These are phyloP conservation scores for Scolopax bukidnonensis DNA, from an alignment of 2,797 vertebrate species.

Conservation along the genomic window DNA sequence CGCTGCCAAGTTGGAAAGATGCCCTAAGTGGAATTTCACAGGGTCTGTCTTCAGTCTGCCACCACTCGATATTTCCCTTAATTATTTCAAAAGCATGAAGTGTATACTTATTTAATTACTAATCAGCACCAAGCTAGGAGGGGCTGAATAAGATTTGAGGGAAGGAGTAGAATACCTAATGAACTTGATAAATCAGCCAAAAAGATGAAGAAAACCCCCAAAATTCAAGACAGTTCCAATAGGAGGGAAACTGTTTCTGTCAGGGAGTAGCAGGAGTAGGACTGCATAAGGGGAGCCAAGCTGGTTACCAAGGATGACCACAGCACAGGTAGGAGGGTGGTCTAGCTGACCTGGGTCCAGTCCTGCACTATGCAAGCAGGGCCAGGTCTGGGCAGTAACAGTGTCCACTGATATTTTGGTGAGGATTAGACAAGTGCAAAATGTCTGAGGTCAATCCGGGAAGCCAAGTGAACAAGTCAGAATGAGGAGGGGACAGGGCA, in stretches of 20 bases:
- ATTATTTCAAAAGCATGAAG: constrained; percentile 70
- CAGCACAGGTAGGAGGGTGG: not conserved
- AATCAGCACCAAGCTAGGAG: constrained; percentile 62
- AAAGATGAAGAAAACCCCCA: not conserved
- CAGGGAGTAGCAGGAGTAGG: not conserved
- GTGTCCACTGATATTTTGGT: not conserved
- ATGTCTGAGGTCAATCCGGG: not conserved
- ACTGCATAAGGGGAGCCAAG: not conserved
- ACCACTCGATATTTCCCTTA: constrained; percentile 61
- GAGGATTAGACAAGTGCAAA: not conserved
- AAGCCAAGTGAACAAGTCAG: not conserved
- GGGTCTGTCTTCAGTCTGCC: constrained; percentile 47
- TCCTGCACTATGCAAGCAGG: not conserved
- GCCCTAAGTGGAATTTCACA: constrained; percentile 58
- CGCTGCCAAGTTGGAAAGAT: constrained; percentile 42
- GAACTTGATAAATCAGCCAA: not conserved
- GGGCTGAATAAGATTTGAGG: constrained; percentile 22
- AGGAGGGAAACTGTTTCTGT: not conserved
- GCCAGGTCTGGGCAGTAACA: not conserved
- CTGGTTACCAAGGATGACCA: rapidly evolving
- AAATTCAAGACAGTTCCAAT: not conserved
- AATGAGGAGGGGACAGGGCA: not conserved
- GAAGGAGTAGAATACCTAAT: constrained; percentile 45
- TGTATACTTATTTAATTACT: constrained; percentile 73
- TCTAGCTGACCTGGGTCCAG: not conserved